Conservation (phyloP, 1,140 invertebrate genomes). For the Nasonia longicornis region DNA sequence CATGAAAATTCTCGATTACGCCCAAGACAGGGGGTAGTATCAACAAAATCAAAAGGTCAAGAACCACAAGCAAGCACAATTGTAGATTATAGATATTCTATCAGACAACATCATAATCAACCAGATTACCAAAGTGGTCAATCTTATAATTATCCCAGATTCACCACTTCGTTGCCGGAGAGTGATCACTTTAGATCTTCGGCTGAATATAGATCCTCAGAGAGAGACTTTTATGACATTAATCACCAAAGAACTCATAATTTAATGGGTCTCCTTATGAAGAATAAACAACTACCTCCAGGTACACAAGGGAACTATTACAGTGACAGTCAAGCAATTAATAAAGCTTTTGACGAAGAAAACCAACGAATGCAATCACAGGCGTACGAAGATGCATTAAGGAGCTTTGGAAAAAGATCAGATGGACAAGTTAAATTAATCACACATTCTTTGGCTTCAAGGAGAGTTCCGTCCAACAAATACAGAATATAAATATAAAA, state of each 20-base stretch:
- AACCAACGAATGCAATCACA: conserved; percentile 48
- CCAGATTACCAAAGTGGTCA: conserved; percentile 39
- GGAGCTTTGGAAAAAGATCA: conserved; percentile 52
- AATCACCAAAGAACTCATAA: conserved; percentile 65
- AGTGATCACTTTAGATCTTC: conserved; percentile 33
- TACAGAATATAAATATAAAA: neutral
- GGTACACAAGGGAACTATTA: conserved; percentile 48
- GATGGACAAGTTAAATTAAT: conserved; percentile 38
- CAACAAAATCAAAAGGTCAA: conserved; percentile 43
- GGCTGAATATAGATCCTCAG: conserved; percentile 46
- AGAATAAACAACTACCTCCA: conserved; percentile 62
- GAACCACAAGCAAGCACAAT: conserved; percentile 52
- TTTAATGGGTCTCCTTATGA: conserved; percentile 64
- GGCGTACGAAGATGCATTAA: conserved; percentile 45
- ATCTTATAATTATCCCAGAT: conserved; percentile 50
- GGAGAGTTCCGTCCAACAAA: neutral
- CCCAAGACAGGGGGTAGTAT: conserved; percentile 42
- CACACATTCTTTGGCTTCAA: neutral
- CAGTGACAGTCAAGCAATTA: conserved; percentile 47
- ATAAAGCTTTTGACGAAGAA: conserved; percentile 54
- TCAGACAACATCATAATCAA: conserved; percentile 39
- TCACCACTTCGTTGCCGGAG: conserved; percentile 53
- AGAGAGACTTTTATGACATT: conserved; percentile 51
- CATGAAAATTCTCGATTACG: conserved; percentile 45
- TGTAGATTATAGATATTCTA: conserved; percentile 45